A percentile compares a stretch with the other conserved stretches of the same genome.
Conservation (phyloP, 1,140 invertebrate species). For the Globodera rostochiensis region DNA sequence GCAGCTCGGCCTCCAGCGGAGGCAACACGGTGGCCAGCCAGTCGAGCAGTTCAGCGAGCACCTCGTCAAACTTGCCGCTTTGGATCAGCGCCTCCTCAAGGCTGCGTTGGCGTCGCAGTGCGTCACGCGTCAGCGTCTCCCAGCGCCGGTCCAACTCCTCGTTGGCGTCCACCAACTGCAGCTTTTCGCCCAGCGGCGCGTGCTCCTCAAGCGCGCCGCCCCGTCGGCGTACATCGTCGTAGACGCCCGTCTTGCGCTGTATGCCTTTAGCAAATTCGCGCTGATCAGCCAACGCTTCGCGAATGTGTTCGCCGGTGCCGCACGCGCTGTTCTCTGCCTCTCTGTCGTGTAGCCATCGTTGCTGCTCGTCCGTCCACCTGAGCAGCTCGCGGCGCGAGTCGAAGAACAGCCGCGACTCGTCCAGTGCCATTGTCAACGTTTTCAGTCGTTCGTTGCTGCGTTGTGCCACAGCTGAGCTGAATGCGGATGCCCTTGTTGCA, state of each 20-base stretch:
- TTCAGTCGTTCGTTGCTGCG: slow-evolving; percentile 45
- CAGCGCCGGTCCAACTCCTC: slow-evolving; percentile 77
- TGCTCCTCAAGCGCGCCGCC: slow-evolving; percentile 89
- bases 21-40: slow-evolving; percentile 92
- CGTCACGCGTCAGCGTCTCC: slow-evolving; percentile 16
- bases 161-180: slow-evolving; percentile 80
- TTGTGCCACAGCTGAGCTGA: slow-evolving; percentile 69
- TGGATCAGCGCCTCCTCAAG: slow-evolving; percentile 63
- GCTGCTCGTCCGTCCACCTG: slow-evolving; percentile 83
- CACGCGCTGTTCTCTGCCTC: slow-evolving; percentile 73
- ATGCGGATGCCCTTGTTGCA: slow-evolving; percentile 71
- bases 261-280: slow-evolving; percentile 90
- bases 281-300: slow-evolving; percentile 82
- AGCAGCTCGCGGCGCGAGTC: slow-evolving; percentile 78
- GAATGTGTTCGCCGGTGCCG: slow-evolving; percentile 83
- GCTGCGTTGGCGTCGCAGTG: slow-evolving; percentile 73
- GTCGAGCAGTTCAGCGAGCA: slow-evolving; percentile 87
- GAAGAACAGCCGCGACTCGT: slow-evolving; percentile 42
- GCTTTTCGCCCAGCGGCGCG: slow-evolving; percentile 85
- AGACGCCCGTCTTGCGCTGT: slow-evolving; percentile 82
- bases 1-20: slow-evolving; percentile 81
- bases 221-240: slow-evolving; percentile 84
- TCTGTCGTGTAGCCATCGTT: slow-evolving; percentile 71
- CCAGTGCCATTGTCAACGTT: slow-evolving; percentile 18
- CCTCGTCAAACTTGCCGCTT: slow-evolving; percentile 89